A percentile compares a stretch with the other conserved stretches of the same genome.
Evolutionary conservation across 37 sponge, comb jelly and placozoan species (phyloP).

Genomic region (Chondrosia reniformis): DNA sequence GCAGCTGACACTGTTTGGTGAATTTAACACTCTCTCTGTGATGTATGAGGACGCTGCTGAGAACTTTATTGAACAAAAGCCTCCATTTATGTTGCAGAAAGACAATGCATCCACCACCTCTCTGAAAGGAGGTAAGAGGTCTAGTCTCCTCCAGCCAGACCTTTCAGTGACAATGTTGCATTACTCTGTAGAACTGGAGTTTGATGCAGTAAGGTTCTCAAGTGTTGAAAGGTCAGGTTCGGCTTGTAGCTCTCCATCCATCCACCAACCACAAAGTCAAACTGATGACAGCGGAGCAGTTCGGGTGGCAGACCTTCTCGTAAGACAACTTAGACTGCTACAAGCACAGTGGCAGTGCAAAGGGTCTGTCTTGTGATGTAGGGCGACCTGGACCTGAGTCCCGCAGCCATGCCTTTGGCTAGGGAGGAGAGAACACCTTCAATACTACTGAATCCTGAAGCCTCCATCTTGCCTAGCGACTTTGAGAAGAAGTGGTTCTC

Average conservation of each 20-base stretch:
- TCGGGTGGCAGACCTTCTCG: slow-evolving; percentile 21
- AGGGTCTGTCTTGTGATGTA: not conserved
- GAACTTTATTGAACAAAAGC: slow-evolving; percentile 61
- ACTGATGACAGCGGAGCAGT: slow-evolving; percentile 5
- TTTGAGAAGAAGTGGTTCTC: slow-evolving; percentile 81
- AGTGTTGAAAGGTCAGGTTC: too few relatives aligned
- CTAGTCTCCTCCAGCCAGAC: not conserved
- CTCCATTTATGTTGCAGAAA: slow-evolving; percentile 52
- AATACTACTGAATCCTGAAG: slow-evolving; percentile 60
- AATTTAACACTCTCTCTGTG: slow-evolving; percentile 90
- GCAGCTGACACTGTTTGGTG: slow-evolving; percentile 68
- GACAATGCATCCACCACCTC: not conserved
- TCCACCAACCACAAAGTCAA: not conserved
- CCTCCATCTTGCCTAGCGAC: slow-evolving; percentile 64
- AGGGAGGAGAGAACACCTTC: slow-evolving; percentile 29
- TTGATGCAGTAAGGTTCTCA: slow-evolving; percentile 33
- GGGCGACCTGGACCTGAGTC: slow-evolving; percentile 7
- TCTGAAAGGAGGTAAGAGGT: slow-evolving; percentile 6
- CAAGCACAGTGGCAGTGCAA: not conserved
- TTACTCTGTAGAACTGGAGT: slow-evolving; percentile 31
- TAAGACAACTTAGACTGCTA: not conserved
- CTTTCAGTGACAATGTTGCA: not conserved
- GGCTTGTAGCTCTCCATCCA: not conserved
- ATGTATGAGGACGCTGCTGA: slow-evolving; percentile 69
- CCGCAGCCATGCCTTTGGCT: not conserved